Evolutionary conservation across 2,888 invertebrate species (phyloP).

Genomic region (Acrocyrtus sp.): DNA sequence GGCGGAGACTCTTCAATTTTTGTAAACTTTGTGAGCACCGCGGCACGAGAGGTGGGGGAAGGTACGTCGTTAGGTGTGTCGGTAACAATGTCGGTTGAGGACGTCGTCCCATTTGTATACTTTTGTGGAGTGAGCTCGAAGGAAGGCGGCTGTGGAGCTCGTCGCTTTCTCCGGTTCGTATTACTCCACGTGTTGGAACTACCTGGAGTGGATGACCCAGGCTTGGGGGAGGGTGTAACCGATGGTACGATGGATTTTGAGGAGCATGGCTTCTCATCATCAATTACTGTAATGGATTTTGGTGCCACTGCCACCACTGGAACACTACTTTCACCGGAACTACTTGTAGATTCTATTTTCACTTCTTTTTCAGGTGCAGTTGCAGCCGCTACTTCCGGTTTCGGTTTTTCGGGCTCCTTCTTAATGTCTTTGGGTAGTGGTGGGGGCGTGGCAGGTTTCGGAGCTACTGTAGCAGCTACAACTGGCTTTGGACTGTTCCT

Average conservation of each 20-base stretch:
- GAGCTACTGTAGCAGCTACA: too few relatives aligned
- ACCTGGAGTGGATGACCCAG: background rate
- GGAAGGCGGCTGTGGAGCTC: slow-evolving; percentile 33
- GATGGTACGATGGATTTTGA: too few relatives aligned
- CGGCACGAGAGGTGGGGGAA: slow-evolving; percentile 19
- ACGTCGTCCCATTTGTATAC: slow-evolving; percentile 5
- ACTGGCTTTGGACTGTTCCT: too few relatives aligned
- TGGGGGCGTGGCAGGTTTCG: slow-evolving; percentile 10
- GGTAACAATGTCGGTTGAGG: background rate
- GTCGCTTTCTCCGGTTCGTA: slow-evolving; percentile 30
- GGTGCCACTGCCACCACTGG: background rate
- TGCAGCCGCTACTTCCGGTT: background rate
- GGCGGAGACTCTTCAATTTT: slow-evolving; percentile 22
- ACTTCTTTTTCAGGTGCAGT: background rate
- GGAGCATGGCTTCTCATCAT: background rate
- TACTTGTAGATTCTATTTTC: background rate
- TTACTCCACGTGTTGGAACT: slow-evolving; percentile 43
- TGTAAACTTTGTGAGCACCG: slow-evolving; percentile 29
- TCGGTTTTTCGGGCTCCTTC: too few relatives aligned
- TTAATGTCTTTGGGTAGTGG: background rate
- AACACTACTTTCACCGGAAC: background rate
- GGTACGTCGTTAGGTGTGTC: slow-evolving; percentile 27
- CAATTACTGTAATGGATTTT: background rate
- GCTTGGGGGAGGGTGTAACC: background rate
- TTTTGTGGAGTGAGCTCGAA: background rate